Base-by-base conservation (phyloP, 2,888 invertebrate genomes). In the Trichogramma evanescens region DNA sequence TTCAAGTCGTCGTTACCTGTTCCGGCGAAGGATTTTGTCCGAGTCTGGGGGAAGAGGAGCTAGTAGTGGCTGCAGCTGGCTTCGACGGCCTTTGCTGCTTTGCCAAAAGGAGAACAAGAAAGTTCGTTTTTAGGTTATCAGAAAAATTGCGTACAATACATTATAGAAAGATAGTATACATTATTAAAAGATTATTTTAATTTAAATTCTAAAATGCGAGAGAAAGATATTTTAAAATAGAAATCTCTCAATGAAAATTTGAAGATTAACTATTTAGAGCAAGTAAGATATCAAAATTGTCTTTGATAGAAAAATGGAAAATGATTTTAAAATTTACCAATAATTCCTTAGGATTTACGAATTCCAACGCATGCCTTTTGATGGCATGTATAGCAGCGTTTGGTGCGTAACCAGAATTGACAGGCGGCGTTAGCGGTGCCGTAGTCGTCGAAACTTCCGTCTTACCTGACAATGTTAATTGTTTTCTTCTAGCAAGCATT, bases 331-430 rank as follows among this genome's bases (percentile, higher is more conserved):
- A 54, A 70, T 70, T 79, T 79, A 92, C 92, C 87, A 93, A 89
- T 41, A 94, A 81, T 74, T 95, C 95, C 72, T 93, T 89, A 1
- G 91, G 89, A 79, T 93, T 93, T 67, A 93, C 87, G 79, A 90
- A 91, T 68, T 94, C 93, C 38, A 91, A 84, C 6, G 96, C 93
- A 77, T 98, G 98, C 67, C 98, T 86, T 76, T 95, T 91, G 63
- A 99, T 95, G 0, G 99, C 99, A 68, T 97, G 95, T 66, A 95
- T 84, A 4, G 99, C 99, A 8, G 99, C 98, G 76, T 96, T 95
- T 5, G 90, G 92, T 51, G 91, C 93, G 76, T 95, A 95, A 8
- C 93, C 94, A n/a, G 93, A 88, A 75, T 87, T 86, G 67, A 86
- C 85, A 51, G 84, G 80, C 65, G 70, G 83, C 71, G 70, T 84